A percentile compares a stretch with the other conserved stretches of the same genome.
phyloP scores from a whole-genome alignment of 1,140 invertebrate species.

The Drosophila truncata region DNA sequence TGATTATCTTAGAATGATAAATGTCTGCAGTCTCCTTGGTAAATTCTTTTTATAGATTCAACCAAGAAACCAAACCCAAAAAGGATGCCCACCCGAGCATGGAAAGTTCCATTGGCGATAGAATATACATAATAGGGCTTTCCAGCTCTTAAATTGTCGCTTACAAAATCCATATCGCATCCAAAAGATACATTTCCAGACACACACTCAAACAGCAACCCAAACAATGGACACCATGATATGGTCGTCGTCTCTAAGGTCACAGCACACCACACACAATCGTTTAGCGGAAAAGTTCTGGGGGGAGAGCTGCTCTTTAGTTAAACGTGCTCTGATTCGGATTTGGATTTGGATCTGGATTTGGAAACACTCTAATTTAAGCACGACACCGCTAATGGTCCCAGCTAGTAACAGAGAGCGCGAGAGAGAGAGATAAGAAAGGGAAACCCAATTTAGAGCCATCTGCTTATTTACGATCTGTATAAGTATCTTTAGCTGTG shows the following conservation, averaged over 20 bases:
- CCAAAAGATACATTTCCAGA: slow-evolving; percentile 8
- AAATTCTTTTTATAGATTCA: slow-evolving; percentile 56
- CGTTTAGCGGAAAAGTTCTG: slow-evolving; percentile 52
- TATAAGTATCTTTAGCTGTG: not conserved
- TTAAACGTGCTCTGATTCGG: slow-evolving; percentile 45
- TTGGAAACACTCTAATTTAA: slow-evolving; percentile 35
- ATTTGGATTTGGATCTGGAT: slow-evolving; percentile 28
- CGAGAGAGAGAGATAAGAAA: slow-evolving; percentile 2
- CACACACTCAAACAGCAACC: not conserved
- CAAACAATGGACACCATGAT: not conserved
- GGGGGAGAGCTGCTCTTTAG: slow-evolving; percentile 2
- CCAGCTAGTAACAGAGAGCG: slow-evolving; percentile 19
- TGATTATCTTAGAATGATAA: slow-evolving; percentile 61
- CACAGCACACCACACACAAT: slow-evolving; percentile 26
- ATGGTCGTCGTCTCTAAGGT: slow-evolving; percentile 35
- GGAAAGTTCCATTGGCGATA: slow-evolving; percentile 38
- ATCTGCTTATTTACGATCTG: slow-evolving; percentile 9
- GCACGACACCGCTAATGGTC: slow-evolving; percentile 19
- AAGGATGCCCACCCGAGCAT: slow-evolving; percentile 28
- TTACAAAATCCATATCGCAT: slow-evolving; percentile 13
- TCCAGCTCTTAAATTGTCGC: slow-evolving; percentile 13
- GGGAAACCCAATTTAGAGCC: slow-evolving; percentile 30
- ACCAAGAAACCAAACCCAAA: not conserved
- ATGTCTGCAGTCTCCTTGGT: slow-evolving; percentile 22
- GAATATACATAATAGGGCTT: slow-evolving; percentile 3